phyloP scores from a whole-genome alignment of 2,797 vertebrate genomes.

The Erpetoichthys calabaricus region DNA sequence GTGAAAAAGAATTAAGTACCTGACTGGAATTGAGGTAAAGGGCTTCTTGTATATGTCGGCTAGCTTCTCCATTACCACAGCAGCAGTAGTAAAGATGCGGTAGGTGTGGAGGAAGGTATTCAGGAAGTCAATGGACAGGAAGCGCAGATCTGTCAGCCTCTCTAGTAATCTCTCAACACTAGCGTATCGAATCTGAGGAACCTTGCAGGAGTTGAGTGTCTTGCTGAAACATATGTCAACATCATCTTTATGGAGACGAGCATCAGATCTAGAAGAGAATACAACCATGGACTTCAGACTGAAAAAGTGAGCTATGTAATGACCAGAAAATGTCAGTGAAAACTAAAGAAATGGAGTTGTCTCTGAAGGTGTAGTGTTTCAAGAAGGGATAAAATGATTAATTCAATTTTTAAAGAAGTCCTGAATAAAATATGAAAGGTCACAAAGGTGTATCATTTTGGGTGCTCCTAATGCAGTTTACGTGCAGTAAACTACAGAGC shows the following conservation, averaged over 20 bases:
- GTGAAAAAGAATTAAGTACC: constrained; percentile 41
- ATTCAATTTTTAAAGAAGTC: no score
- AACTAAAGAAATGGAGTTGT: no score
- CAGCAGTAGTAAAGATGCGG: constrained; percentile 82
- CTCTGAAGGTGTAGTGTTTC: no score
- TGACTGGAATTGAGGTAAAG: constrained; percentile 88
- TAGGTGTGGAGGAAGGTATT: constrained; percentile 97
- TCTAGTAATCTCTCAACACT: constrained; percentile 89
- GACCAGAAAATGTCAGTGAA: no score
- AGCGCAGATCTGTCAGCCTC: constrained; percentile 85
- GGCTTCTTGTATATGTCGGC: constrained; percentile 91
- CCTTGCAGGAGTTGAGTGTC: constrained; percentile 97
- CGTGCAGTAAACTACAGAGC: no score
- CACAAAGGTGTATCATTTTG: no score
- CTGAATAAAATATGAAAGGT: no score
- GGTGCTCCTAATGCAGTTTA: no score
- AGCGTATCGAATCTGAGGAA: constrained; percentile 93
- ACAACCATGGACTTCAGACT: constrained; percentile 16
- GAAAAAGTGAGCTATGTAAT: no score
- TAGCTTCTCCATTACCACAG: constrained; percentile 84
- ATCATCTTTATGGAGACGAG: constrained; percentile 91
- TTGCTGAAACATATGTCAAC: constrained; percentile 98
- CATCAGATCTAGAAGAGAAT: constrained; percentile 66
- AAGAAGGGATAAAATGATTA: no score
- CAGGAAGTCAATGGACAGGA: constrained; percentile 96